Percentiles rank a stretch among this genome's conserved stretches.
phyloP scores from a whole-genome alignment of 2,888 invertebrate genomes.

The Caenorhabditis sinica region DNA sequence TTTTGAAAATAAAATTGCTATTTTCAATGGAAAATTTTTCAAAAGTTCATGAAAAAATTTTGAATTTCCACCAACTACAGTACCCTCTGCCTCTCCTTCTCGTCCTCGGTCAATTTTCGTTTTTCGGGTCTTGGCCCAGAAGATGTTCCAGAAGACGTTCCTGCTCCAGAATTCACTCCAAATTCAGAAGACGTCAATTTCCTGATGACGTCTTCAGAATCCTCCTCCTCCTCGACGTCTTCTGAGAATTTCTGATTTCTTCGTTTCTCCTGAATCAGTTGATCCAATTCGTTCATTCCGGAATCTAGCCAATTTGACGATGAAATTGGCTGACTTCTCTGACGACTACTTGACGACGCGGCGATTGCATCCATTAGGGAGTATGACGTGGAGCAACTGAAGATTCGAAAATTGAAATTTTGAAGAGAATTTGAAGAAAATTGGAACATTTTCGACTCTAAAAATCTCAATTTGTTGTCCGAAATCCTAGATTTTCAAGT shows the following conservation, averaged over 20 bases:
- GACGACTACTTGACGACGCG: constrained; percentile 2
- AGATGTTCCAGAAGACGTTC: neutral
- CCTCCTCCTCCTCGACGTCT: too few relatives aligned
- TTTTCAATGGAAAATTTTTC: too few relatives aligned
- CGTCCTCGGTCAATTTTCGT: constrained; percentile 39
- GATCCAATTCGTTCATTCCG: constrained; percentile 45
- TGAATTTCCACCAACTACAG: neutral
- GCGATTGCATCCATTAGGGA: constrained; percentile 36
- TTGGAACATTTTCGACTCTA: too few relatives aligned
- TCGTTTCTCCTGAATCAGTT: constrained; percentile 5
- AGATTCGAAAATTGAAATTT: neutral
- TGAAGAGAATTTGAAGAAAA: too few relatives aligned
- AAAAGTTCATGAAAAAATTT: neutral
- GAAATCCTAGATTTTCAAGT: too few relatives aligned
- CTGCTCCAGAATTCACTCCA: neutral
- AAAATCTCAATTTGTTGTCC: too few relatives aligned
- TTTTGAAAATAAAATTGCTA: too few relatives aligned
- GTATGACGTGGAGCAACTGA: constrained; percentile 30
- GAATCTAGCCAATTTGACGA: constrained; percentile 4
- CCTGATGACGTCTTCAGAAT: neutral
- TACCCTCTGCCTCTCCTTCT: constrained; percentile 17
- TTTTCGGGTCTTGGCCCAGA: constrained; percentile 32
- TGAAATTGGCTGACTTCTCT: constrained; percentile 11
- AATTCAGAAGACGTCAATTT: neutral
- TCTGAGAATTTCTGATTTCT: neutral